Conservation (phyloP, 1,140 invertebrate genomes). For the Drosophila bipectinata region DNA sequence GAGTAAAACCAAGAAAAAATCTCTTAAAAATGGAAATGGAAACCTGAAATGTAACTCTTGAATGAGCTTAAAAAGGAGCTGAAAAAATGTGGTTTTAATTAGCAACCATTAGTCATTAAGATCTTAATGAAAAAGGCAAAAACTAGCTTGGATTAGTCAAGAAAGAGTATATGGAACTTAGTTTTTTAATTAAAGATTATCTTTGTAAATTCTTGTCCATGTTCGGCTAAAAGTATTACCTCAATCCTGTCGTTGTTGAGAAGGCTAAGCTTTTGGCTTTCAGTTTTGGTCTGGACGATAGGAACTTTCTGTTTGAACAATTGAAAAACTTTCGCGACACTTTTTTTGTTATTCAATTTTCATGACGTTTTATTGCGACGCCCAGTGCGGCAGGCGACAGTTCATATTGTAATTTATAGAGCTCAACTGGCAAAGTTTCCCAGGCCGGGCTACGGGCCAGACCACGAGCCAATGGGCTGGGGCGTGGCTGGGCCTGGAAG, state of each 20-base stretch:
- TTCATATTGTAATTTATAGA: slow-evolving; percentile 81
- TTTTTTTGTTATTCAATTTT: slow-evolving; percentile 73
- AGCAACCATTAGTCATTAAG: background rate
- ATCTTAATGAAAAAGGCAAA: background rate
- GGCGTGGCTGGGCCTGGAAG: background rate
- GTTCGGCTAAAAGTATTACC: slow-evolving; percentile 6
- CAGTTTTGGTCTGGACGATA: slow-evolving; percentile 6
- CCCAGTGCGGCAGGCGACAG: slow-evolving; percentile 43
- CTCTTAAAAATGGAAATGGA: background rate
- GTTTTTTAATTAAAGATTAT: slow-evolving; percentile 4
- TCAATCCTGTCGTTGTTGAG: slow-evolving; percentile 32
- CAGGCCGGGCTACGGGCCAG: background rate
- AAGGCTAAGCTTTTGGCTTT: slow-evolving; percentile 9
- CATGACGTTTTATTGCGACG: slow-evolving; percentile 68
- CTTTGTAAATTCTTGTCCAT: background rate
- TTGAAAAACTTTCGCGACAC: slow-evolving; percentile 79
- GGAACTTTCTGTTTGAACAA: slow-evolving; percentile 68
- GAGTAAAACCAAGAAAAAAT: slow-evolving; percentile 43
- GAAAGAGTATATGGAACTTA: background rate
- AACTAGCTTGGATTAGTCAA: background rate
- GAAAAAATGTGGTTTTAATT: background rate
- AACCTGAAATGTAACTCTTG: slow-evolving; percentile 3
- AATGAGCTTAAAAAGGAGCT: background rate
- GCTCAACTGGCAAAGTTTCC: slow-evolving; percentile 60
- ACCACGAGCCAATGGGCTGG: background rate